Evolutionary conservation across 2,888 invertebrate species (phyloP).

Genomic region (Chalcosyrphus nemorum): DNA sequence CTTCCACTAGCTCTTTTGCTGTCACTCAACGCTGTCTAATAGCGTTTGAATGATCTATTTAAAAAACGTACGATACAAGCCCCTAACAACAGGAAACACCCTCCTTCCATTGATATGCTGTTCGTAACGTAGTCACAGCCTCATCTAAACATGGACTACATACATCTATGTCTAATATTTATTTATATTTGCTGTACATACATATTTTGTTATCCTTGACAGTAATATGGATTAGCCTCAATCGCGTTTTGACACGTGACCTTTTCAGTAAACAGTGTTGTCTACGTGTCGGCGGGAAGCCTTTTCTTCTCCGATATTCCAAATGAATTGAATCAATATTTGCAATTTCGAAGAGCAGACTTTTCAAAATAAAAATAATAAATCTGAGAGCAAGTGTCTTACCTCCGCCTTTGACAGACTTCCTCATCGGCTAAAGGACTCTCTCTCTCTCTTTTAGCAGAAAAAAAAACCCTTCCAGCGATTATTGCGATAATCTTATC

Average conservation of each 20-base stretch:
- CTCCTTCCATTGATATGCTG: background rate
- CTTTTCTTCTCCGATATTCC: background rate
- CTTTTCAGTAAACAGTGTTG: background rate
- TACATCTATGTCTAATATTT: background rate
- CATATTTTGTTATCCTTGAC: background rate
- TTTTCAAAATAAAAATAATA: no score
- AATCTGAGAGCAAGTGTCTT: no score
- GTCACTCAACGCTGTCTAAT: no score
- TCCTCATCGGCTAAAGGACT: background rate
- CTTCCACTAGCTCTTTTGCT: no score
- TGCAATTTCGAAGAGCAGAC: background rate
- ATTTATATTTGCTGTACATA: background rate
- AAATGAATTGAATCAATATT: background rate
- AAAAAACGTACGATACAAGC: no score
- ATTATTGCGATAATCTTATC: slow-evolving; percentile 32
- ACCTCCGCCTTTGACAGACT: background rate
- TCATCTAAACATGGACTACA: background rate
- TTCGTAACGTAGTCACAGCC: background rate
- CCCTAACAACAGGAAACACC: no score
- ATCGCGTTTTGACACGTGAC: background rate
- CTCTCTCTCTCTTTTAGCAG: no score
- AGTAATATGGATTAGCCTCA: background rate
- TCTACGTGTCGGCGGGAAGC: background rate
- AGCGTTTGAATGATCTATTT: no score
- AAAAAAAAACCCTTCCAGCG: background rate